phyloP scores from a whole-genome alignment of 2,113 vertebrate species.

The Poeciliopsis turrubarensis region DNA sequence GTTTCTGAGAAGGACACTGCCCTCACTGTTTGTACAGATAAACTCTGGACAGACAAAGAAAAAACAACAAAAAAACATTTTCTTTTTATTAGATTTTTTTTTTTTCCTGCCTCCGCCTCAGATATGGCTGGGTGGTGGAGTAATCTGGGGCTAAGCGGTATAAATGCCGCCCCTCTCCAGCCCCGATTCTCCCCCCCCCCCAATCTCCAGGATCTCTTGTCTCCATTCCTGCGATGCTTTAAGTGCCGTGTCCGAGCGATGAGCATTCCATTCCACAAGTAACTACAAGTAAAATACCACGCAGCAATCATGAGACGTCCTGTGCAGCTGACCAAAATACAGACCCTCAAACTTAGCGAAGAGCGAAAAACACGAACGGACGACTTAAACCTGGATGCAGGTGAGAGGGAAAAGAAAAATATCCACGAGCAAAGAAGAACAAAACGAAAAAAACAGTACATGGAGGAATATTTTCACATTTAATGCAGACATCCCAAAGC shows the following conservation, averaged over 20 bases:
- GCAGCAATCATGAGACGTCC: slow-evolving; percentile 58
- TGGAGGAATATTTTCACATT: not conserved
- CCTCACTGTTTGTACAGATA: slow-evolving; percentile 49
- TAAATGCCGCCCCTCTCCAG: slow-evolving; percentile 42
- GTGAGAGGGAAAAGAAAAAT: not conserved
- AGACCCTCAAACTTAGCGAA: slow-evolving; percentile 10
- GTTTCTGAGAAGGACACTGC: slow-evolving; percentile 53
- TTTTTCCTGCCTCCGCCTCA: not conserved
- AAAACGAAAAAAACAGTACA: not conserved
- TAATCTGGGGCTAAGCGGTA: slow-evolving; percentile 20
- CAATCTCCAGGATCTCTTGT: slow-evolving; percentile 56
- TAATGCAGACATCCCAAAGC: not conserved
- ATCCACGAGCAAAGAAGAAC: not conserved
- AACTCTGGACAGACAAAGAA: slow-evolving; percentile 37
- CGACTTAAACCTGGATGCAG: slow-evolving; percentile 23
- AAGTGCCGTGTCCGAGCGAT: slow-evolving; percentile 51
- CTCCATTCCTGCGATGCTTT: slow-evolving; percentile 71
- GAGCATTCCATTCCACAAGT: slow-evolving; percentile 76
- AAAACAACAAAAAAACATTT: slow-evolving; percentile 15
- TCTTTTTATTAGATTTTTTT: slow-evolving; percentile 11
- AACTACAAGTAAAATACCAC: slow-evolving; percentile 67
- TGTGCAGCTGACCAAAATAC: slow-evolving; percentile 57
- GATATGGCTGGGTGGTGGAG: slow-evolving; percentile 8
- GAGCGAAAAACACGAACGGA: slow-evolving; percentile 15
- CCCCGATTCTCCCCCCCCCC: no score